These are phyloP conservation scores for Pangasius djambal DNA, from an alignment of 2,797 vertebrate genomes.

Conservation along the genomic window DNA sequence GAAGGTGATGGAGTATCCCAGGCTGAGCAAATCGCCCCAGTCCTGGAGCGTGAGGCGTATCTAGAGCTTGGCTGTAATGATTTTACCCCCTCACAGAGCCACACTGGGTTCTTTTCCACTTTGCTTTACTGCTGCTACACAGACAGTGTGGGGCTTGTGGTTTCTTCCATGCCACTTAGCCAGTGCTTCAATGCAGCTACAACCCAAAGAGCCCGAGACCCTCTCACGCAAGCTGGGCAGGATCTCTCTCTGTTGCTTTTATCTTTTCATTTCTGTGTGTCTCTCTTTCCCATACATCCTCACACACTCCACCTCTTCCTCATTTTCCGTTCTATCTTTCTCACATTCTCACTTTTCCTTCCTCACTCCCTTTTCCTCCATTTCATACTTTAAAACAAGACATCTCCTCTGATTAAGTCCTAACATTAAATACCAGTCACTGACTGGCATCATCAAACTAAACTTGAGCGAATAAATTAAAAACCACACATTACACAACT, in stretches of 20 bases:
- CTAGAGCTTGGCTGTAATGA: slow-evolving; percentile 49
- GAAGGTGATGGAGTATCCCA: slow-evolving; percentile 45
- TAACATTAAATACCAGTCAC: neutral
- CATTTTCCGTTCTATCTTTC: neutral
- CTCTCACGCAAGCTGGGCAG: neutral
- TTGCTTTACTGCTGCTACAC: slow-evolving; percentile 57
- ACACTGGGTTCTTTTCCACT: slow-evolving; percentile 57
- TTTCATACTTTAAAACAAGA: neutral
- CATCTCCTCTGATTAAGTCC: neutral
- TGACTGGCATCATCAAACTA: neutral
- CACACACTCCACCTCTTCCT: neutral
- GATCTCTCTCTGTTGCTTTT: neutral
- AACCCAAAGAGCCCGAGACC: neutral
- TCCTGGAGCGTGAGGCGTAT: slow-evolving; percentile 18
- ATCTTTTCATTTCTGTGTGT: neutral
- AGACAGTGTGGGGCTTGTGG: slow-evolving; percentile 77
- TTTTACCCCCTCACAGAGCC: slow-evolving; percentile 50
- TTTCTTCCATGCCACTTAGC: slow-evolving; percentile 63
- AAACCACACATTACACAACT: neutral
- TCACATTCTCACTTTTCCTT: slow-evolving; percentile 25
- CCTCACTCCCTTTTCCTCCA: neutral
- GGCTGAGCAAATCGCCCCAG: slow-evolving; percentile 11
- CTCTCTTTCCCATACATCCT: neutral
- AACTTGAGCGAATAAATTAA: neutral
- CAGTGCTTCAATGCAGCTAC: slow-evolving; percentile 37